Evolutionary conservation across 2,888 invertebrate genomes (phyloP), one percentile per base, ranked within the genome.

Genomic region (Hyles lineata): DNA sequence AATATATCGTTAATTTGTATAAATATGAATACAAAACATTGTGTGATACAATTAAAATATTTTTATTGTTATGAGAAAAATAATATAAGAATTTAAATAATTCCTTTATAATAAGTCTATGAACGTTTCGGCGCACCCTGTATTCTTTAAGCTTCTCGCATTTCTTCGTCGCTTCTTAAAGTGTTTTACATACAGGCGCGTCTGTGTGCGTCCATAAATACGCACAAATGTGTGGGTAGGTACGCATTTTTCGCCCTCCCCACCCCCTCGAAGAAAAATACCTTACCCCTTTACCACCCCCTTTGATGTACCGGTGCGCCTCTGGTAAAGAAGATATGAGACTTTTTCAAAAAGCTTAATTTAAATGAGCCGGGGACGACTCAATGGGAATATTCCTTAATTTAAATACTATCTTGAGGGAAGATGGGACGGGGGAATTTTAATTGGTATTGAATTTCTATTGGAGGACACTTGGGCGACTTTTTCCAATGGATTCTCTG

Each of bases 111-210:
- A 15, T 60, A 70, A 29, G 55, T 61, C n/a, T 0, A 19, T 62
- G 11, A 32, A 8, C 29, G 15, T 17, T 61, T 55, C 29, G 35
- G 74, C 82, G 81, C 94, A 92, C 80, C 91, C 93, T 92, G 88
- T 94, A 90, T 70, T 78, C 82, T 84, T 82, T 92, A 93, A 94
- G 94, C 93, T 92, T 90, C 94, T 94, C 93, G 93, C 93, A 92
- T 94, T 94, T 94, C 94, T 94, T 94, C 94, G 91, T 85, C 92
- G 93, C 93, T 94, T 94, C 94, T 94, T 94, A 94, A 94, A 94
- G 93, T 93, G 93, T 94, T 94, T 94, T 94, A 94, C 94, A 94
- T 94, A 94, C 93, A 94, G 84, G 85, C 82, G 73, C 73, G 78
- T 75, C 83, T 91, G 94, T 94, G 94, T 93, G 93, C 89, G 93